Evolutionary conservation across 2,797 vertebrate genomes (phyloP).

Genomic region (Cossypha dichroa): DNA sequence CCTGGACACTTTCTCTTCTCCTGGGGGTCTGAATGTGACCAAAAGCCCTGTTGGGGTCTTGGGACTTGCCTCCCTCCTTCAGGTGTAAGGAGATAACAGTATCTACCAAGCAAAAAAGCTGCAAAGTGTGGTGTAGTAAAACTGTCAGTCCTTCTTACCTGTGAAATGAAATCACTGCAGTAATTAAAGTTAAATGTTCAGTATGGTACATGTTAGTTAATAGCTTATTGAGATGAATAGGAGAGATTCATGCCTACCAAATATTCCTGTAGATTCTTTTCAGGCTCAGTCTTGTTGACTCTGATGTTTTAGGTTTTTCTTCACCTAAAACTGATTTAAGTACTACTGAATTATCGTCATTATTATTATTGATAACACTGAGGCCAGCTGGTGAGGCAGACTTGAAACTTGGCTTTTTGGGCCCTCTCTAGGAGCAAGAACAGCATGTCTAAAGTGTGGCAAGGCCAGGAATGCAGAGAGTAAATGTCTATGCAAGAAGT

Average conservation of each 20-base stretch:
- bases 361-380: background rate
- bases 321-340: background rate
- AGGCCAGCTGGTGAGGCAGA: background rate
- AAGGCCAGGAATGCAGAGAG: rapidly evolving
- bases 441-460: background rate
- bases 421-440: background rate
- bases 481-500: background rate
- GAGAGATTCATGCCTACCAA: background rate
- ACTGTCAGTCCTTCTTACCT: background rate
- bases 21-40: background rate
- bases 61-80: background rate
- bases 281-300: background rate
- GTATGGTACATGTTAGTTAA: background rate
- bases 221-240: background rate
- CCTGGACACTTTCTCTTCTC: background rate
- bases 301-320: background rate
- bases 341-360: background rate
- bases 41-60: background rate
- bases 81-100: background rate
- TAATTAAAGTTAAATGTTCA: background rate
- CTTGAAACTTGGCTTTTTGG: background rate
- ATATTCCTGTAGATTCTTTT: background rate
- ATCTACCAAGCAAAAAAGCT: background rate
- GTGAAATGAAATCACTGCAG: background rate
- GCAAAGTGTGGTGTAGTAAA: background rate